Evolutionary conservation across 1,140 invertebrate species (phyloP), one percentile per base, ranked within the genome.

Genomic region (Stegodyphus dumicola): DNA sequence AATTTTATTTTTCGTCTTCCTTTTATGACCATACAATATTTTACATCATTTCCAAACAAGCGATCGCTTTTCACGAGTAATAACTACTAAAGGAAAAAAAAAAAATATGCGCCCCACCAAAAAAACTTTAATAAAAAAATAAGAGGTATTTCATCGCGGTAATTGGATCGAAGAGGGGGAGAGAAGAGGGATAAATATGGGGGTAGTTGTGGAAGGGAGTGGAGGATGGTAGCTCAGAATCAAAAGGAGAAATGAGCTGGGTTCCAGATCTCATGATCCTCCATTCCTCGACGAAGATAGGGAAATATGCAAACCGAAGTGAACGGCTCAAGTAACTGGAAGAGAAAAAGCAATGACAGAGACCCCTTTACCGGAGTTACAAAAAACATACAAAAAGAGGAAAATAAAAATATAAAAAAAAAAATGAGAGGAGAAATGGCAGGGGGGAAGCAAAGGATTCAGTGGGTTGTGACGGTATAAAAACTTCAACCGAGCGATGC

Each of bases 301-400:
- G 65, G 65, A 77, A 85, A 77, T 85, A 85, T 85, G 81, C 81
- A 85, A 85, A 85, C 73, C 70, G 81, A 49, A 85, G 81, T 77
- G 74, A 77, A 66, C 80, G 71, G 52, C 33, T 54, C 73, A 85
- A 85, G 81, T 77, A 85, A 77, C 73, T 85, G 81, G 81, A 85
- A 85, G 53, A 65, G 53, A 70, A 70, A 76, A 66, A 53, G 74
- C 17, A 67, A 67, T 48, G 52, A 60, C 52, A 18, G 67, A 70
- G 18, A n/a, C 60, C 70, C n/a, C 71, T 73, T 49, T 75, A 48
- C 52, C 15, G 17, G 18, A 73, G 69, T 51, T 33, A 33, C 33
- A 85, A 71, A 71, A 80, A 56, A 54, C 56, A 73, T 48, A 56
- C 18, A 77, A 85, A 51, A 83, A 65, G 10, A 53, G 49, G 6